Percentiles rank a stretch among this genome's conserved stretches.
These are phyloP conservation scores for Pantherophis guttatus DNA, from an alignment of 2,113 vertebrate genomes.

Conservation along the genomic window DNA sequence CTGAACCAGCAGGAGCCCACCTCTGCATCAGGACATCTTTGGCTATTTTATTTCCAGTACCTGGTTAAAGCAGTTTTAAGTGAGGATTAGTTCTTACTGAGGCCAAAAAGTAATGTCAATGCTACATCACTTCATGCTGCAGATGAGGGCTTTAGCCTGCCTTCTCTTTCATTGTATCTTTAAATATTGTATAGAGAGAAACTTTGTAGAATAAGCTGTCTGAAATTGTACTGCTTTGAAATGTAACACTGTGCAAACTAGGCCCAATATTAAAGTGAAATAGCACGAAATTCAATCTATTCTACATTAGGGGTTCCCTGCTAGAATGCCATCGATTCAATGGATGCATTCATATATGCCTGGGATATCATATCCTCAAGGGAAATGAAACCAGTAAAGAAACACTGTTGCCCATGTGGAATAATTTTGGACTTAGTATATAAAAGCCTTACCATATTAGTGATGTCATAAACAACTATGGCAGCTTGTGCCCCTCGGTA, in stretches of 20 bases:
- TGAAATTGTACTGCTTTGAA: background rate
- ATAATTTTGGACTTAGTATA: background rate
- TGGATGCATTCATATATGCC: background rate
- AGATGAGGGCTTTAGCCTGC: background rate
- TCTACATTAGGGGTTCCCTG: background rate
- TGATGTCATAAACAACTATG: slow-evolving; percentile 98
- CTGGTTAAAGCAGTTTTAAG: background rate
- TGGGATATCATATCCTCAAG: background rate
- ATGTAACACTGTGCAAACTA: background rate
- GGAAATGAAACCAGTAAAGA: background rate
- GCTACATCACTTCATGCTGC: background rate
- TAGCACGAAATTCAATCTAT: background rate
- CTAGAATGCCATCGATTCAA: background rate
- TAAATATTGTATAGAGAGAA: background rate
- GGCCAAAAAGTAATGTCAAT: background rate
- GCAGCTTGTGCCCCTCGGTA: slow-evolving; percentile 96
- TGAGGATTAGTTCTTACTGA: background rate
- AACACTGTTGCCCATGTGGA: background rate
- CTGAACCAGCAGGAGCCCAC: too few species aligned
- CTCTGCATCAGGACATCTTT: background rate
- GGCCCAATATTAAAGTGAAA: background rate
- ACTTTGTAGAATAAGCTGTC: background rate
- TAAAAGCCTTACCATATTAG: slow-evolving; percentile 85
- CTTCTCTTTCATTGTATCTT: background rate
- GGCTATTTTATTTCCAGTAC: background rate